Conservation (phyloP, 2,113 vertebrate species). For the Hippocampus abdominalis region DNA sequence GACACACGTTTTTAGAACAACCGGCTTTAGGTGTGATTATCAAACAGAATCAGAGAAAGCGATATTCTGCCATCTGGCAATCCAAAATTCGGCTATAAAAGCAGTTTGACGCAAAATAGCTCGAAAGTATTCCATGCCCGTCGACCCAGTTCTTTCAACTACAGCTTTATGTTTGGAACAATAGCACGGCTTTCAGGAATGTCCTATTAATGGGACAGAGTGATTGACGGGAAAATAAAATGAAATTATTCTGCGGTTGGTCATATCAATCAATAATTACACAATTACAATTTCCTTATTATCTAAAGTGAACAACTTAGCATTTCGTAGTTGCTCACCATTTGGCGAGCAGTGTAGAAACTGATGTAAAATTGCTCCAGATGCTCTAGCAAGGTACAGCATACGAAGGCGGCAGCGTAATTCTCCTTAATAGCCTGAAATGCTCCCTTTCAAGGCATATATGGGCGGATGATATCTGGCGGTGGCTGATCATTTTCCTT, state of each 20-base stretch:
- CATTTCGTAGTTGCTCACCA: conserved; percentile 24
- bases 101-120: conserved; percentile 9
- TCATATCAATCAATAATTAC: conserved; percentile 58
- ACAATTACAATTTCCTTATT: conserved; percentile 40
- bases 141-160: conserved; percentile 1
- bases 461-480: conserved; percentile 65
- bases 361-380: neutral
- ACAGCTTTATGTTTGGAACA: neutral
- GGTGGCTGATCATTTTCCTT: conserved; percentile 72
- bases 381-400: conserved; percentile 28
- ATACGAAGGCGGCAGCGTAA: conserved; percentile 67
- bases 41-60: conserved; percentile 34
- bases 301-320: conserved; percentile 10
- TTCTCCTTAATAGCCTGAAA: conserved; percentile 71
- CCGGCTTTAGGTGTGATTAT: conserved; percentile 41
- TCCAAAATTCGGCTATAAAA: conserved; percentile 16
- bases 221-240: conserved; percentile 9
- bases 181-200: neutral
- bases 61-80: conserved; percentile 50
- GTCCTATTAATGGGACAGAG: neutral
- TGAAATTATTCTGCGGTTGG: conserved; percentile 45
- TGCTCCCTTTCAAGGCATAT: conserved; percentile 70
- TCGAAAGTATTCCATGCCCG: neutral
- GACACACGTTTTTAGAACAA: conserved; percentile 53
- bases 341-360: conserved; percentile 54